phyloP scores from a whole-genome alignment of 2,113 vertebrate genomes.

The Ivindomyrus marchei region DNA sequence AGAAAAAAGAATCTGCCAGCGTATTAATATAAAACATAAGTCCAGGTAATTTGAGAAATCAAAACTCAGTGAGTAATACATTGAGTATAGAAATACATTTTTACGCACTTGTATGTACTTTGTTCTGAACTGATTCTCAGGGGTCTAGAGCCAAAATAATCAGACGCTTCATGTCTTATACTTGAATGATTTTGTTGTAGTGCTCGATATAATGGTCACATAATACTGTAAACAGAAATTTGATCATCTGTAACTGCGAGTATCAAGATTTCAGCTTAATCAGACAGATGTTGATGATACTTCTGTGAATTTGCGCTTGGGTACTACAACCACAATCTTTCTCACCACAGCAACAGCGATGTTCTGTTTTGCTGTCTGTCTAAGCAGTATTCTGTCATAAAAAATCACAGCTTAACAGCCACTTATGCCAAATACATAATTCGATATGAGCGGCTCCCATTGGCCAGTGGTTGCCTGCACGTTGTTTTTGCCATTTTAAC shows the following conservation, averaged over 20 bases:
- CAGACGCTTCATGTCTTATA: neutral
- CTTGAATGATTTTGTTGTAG: neutral
- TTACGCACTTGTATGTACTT: neutral
- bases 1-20: neutral
- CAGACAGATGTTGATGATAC: neutral
- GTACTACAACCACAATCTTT: neutral
- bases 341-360: neutral
- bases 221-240: neutral
- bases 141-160: neutral
- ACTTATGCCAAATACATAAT: neutral
- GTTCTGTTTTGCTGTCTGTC: constrained; percentile 14
- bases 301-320: neutral
- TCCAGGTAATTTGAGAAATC: neutral
- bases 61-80: neutral
- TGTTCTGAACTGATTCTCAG: neutral
- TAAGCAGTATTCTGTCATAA: constrained; percentile 8
- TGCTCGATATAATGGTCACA: no score
- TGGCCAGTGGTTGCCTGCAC: neutral
- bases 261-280: neutral
- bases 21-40: neutral
- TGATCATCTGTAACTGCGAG: neutral
- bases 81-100: neutral
- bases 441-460: neutral
- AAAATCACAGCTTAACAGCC: constrained; percentile 19
- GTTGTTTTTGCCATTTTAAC: neutral